phyloP scores from a whole-genome alignment of 1,140 invertebrate species.

The Zaprionus tsacasi region DNA sequence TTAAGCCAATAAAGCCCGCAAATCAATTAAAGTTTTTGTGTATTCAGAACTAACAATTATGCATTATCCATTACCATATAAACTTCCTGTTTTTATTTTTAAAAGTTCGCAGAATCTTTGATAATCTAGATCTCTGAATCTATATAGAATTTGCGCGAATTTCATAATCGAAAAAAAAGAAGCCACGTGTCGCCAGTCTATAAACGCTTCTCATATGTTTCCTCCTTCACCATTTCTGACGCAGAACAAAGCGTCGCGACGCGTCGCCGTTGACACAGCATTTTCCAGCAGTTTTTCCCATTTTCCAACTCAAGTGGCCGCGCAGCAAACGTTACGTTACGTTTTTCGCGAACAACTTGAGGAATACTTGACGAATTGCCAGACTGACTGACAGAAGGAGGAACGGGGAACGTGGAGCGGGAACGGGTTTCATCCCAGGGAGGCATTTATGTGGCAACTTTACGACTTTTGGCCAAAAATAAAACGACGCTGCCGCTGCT shows the following conservation, averaged over 20 bases:
- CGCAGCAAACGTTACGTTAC: constrained; percentile 10
- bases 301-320: constrained; percentile 49
- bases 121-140: neutral
- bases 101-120: neutral
- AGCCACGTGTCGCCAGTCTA: constrained; percentile 52
- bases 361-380: constrained; percentile 74
- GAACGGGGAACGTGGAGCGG: constrained; percentile 22
- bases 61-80: neutral
- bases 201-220: constrained; percentile 69
- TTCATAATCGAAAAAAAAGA: constrained; percentile 11
- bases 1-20: neutral
- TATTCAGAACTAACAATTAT: neutral
- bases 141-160: constrained; percentile 16
- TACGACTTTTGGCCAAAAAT: constrained; percentile 80
- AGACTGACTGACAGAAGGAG: neutral
- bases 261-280: constrained; percentile 21
- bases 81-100: neutral
- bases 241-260: constrained; percentile 33
- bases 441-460: constrained; percentile 65
- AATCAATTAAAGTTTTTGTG: neutral
- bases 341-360: constrained; percentile 75
- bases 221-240: constrained; percentile 58
- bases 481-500: constrained; percentile 59
- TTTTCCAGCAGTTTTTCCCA: constrained; percentile 55
- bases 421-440: constrained; percentile 67